Conservation (phyloP, 2,113 vertebrate species). For the Kryptolebias marmoratus region DNA sequence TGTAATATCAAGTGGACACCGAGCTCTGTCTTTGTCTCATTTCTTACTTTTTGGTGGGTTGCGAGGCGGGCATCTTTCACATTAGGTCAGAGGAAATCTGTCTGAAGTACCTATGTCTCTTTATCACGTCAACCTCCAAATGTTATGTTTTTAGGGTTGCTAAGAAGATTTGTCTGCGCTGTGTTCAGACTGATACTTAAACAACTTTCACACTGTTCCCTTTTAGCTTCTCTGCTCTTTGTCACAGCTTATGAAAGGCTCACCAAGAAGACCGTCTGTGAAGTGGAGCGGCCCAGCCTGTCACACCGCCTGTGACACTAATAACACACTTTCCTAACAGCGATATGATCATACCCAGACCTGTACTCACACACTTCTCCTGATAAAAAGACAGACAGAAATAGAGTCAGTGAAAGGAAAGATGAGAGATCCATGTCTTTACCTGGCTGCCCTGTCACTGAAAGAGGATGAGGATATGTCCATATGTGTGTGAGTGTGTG, state of each 20-base stretch:
- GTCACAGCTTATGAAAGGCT: slow-evolving; percentile 63
- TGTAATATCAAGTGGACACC: slow-evolving; percentile 81
- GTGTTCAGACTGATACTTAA: background rate
- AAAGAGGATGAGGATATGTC: slow-evolving; percentile 60
- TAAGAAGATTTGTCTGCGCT: background rate
- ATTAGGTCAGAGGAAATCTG: background rate
- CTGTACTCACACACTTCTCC: slow-evolving; percentile 51
- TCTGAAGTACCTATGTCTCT: slow-evolving; percentile 1
- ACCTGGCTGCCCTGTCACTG: slow-evolving; percentile 73
- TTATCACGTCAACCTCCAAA: background rate
- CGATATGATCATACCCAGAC: slow-evolving; percentile 66
- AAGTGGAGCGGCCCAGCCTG: slow-evolving; percentile 62
- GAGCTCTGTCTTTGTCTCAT: slow-evolving; percentile 72
- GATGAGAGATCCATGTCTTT: slow-evolving; percentile 74
- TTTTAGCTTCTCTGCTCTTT: slow-evolving; percentile 42
- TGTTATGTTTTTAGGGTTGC: slow-evolving; percentile 2
- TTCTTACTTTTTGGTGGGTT: slow-evolving; percentile 81
- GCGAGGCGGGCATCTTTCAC: slow-evolving; percentile 76
- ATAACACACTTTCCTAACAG: slow-evolving; percentile 75
- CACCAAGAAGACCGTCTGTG: slow-evolving; percentile 72
- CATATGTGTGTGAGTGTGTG: slow-evolving; percentile 31
- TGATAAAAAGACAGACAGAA: slow-evolving; percentile 71
- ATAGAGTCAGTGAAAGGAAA: slow-evolving; percentile 68
- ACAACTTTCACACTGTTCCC: slow-evolving; percentile 12
- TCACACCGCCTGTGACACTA: slow-evolving; percentile 76